Base-by-base conservation (phyloP, 2,888 invertebrate species). In the Incurvaria masculella region DNA sequence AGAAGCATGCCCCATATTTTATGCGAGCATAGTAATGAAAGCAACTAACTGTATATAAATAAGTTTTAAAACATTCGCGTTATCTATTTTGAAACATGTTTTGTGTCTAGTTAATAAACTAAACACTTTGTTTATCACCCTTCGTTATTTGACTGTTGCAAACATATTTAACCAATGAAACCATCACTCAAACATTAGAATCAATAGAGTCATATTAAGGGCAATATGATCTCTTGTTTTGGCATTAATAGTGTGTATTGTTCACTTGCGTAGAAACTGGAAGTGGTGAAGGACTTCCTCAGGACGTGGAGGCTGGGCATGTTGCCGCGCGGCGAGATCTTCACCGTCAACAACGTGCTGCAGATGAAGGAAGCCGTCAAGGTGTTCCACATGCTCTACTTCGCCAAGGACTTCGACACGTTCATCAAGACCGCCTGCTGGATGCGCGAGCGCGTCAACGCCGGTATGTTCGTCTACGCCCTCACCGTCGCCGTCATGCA, bases 401-500 rank as follows among this genome's bases (percentile, higher is more conserved):
- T 81, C 60, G 85, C 87, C 47, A 85, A 84, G 65, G 84, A 87
- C 70, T 88, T 83, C 65, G 82, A 84, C 51, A 83, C 83, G 38
- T 85, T 89, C 75, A 72, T 84, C 61, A 80, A 80, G 58, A 84
- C 84, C 44, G 85, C 85, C 16, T 82, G 83, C 57, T 89, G 85
- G 83, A 82, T 88, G 38, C 84, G 89, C 38, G 81, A 84, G 52
- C 72, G 84, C 58, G 79, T 88, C 53, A 89, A 91, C 72, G 83
- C 86, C 51, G 88, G 84, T 58, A 83, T 89, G 78, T 91, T 88
- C 66, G 79, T 87, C 51, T 87, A 88, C 59, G 85, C 88, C 11
- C 68, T 87, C 54, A 83, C 83, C 44, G 78, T 83, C 51, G 87
- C 89, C 51, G 75, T 88, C 44, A 80, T 87, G 63, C 87, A 88